phyloP scores from a whole-genome alignment of 1,140 invertebrate genomes.

The Dendrolimus punctatus region DNA sequence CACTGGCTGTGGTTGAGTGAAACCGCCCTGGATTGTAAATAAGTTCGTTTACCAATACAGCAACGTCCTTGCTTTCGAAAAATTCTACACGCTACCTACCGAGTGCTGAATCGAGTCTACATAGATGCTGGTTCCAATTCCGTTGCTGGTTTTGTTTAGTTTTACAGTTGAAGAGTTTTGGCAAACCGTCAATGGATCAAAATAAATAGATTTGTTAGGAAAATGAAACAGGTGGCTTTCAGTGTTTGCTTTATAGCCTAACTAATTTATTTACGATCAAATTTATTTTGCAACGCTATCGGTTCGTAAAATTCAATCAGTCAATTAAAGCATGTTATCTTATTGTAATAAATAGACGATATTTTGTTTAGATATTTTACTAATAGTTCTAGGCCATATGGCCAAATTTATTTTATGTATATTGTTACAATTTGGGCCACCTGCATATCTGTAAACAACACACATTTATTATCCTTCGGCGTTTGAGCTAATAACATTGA shows the following conservation, averaged over 20 bases:
- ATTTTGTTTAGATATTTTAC: too few relatives aligned
- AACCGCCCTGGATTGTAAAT: slow-evolving; percentile 30
- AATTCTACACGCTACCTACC: slow-evolving; percentile 16
- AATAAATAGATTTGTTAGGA: neutral
- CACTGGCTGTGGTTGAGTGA: slow-evolving; percentile 17
- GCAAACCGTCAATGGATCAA: neutral
- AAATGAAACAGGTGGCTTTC: neutral
- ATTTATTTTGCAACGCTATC: slow-evolving; percentile 8
- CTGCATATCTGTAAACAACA: too few relatives aligned
- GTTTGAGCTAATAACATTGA: too few relatives aligned
- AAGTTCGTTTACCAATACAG: slow-evolving; percentile 24
- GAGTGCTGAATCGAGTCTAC: neutral
- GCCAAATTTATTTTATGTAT: too few relatives aligned
- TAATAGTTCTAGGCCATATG: too few relatives aligned
- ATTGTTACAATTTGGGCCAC: too few relatives aligned
- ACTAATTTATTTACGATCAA: slow-evolving; percentile 8
- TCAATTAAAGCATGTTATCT: too few relatives aligned
- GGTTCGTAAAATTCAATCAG: neutral
- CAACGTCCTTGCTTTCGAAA: slow-evolving; percentile 45
- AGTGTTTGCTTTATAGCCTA: slow-evolving; percentile 14
- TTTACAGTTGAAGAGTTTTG: neutral
- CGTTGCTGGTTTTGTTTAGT: slow-evolving; percentile 5
- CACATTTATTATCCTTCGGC: too few relatives aligned
- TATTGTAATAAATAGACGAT: too few relatives aligned
- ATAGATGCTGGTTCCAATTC: neutral